phyloP scores from a whole-genome alignment of 2,797 vertebrate genomes.

The Malacoraja senta region DNA sequence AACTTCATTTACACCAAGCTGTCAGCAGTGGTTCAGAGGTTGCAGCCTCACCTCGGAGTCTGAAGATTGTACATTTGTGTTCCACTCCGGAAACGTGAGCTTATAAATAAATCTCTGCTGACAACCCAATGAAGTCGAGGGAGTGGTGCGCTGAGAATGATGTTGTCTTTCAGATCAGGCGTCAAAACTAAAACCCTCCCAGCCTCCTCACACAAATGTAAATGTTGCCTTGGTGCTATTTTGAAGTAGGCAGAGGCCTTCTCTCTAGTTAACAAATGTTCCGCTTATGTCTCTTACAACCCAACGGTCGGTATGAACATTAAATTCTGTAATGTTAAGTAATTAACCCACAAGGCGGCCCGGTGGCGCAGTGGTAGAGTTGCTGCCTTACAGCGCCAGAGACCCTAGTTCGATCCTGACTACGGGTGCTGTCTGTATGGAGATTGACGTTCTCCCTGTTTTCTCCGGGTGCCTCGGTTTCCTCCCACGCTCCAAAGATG shows the following conservation, averaged over 20 bases:
- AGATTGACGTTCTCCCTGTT: no score
- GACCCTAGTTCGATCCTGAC: no score
- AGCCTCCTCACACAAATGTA: background rate
- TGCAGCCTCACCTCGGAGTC: background rate
- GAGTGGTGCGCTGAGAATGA: background rate
- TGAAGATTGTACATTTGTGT: background rate
- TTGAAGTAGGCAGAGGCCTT: background rate
- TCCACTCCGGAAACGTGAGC: background rate
- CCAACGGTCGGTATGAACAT: no score
- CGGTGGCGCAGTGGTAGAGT: no score
- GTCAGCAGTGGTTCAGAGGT: background rate
- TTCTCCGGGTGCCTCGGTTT: no score
- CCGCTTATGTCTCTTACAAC: no score
- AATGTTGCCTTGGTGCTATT: background rate
- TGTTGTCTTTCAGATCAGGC: background rate
- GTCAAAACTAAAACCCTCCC: background rate
- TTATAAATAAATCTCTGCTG: background rate
- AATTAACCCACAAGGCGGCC: no score
- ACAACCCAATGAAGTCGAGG: background rate
- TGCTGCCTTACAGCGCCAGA: no score
- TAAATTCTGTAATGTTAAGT: no score
- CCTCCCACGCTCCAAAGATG: no score
- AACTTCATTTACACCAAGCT: background rate
- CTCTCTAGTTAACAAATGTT: no score
- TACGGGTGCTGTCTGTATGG: no score